Conservation (phyloP, 2,113 vertebrate species). For the Thamnaconus septentrionalis region DNA sequence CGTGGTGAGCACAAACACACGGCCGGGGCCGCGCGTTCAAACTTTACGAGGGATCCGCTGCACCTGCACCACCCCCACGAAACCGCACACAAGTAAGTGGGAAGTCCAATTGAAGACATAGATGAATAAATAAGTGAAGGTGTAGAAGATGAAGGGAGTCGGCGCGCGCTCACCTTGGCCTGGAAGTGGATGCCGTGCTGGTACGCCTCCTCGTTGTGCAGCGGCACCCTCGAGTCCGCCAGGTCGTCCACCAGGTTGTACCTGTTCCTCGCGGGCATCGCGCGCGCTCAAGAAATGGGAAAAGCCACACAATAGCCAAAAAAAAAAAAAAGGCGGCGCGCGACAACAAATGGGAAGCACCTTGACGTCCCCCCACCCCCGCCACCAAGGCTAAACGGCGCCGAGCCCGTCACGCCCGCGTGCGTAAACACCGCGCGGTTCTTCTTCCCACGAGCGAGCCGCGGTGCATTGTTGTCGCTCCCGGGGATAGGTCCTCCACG, state of each 20-base stretch:
- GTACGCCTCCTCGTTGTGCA: slow-evolving; percentile 91
- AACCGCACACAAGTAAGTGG: no score
- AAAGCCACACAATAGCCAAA: no score
- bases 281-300: slow-evolving; percentile 9
- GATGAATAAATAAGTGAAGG: no score
- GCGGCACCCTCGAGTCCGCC: slow-evolving; percentile 85
- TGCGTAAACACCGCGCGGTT: slow-evolving; percentile 16
- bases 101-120: no score
- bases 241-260: slow-evolving; percentile 94
- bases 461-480: slow-evolving; percentile 53
- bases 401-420: slow-evolving; percentile 5
- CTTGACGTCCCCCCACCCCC: slow-evolving; percentile 19
- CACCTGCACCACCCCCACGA: slow-evolving; percentile 36
- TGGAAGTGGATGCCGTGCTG: slow-evolving; percentile 89
- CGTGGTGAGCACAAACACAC: no score
- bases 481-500: neutral
- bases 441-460: neutral
- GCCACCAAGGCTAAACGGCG: neutral
- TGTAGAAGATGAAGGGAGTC: no score
- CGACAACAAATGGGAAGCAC: neutral
- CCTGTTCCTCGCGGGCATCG: slow-evolving; percentile 85
- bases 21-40: slow-evolving; percentile 33
- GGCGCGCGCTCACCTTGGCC: slow-evolving; percentile 83
- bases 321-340: neutral
- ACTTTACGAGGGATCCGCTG: slow-evolving; percentile 34